Percentiles rank a stretch among this genome's conserved stretches.
These are phyloP conservation scores for Polyommatus icarus DNA, from an alignment of 2,888 invertebrate species.

Conservation along the genomic window DNA sequence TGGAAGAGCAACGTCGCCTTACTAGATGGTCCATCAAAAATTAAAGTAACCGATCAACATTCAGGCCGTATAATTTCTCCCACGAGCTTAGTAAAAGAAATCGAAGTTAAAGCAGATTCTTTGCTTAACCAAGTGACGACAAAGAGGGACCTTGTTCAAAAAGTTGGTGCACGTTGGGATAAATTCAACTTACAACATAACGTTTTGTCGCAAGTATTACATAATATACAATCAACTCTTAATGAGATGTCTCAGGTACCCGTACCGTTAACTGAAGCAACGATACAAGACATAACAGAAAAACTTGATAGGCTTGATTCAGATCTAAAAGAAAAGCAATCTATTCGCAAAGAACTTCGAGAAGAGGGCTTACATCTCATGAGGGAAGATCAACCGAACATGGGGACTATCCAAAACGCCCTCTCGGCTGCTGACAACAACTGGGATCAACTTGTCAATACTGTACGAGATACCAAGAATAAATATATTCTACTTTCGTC, in stretches of 20 bases:
- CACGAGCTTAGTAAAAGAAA: conserved; percentile 84
- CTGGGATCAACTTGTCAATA: conserved; percentile 89
- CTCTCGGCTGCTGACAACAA: conserved; percentile 88
- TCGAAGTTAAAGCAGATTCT: conserved; percentile 85
- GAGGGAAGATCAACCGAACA: conserved; percentile 90
- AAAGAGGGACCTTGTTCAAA: conserved; percentile 84
- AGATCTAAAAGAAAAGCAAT: conserved; percentile 80
- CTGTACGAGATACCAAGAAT: conserved; percentile 86
- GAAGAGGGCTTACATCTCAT: conserved; percentile 89
- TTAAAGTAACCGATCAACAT: conserved; percentile 85
- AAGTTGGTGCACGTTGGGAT: conserved; percentile 87
- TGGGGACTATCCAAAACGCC: conserved; percentile 89
- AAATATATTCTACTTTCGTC: conserved; percentile 86
- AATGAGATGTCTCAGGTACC: conserved; percentile 79
- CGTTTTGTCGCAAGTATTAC: conserved; percentile 83
- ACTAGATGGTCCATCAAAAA: conserved; percentile 84
- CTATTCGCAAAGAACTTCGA: conserved; percentile 86
- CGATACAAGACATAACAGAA: conserved; percentile 73
- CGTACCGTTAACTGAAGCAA: conserved; percentile 69
- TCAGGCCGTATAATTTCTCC: conserved; percentile 87
- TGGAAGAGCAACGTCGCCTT: conserved; percentile 86
- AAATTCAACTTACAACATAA: conserved; percentile 88
- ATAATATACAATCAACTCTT: conserved; percentile 79
- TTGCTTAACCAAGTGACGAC: conserved; percentile 84
- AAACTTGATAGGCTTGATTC: conserved; percentile 78